These are phyloP conservation scores for Maccullochella peelii DNA, from an alignment of 2,113 vertebrate genomes.

Conservation along the genomic window DNA sequence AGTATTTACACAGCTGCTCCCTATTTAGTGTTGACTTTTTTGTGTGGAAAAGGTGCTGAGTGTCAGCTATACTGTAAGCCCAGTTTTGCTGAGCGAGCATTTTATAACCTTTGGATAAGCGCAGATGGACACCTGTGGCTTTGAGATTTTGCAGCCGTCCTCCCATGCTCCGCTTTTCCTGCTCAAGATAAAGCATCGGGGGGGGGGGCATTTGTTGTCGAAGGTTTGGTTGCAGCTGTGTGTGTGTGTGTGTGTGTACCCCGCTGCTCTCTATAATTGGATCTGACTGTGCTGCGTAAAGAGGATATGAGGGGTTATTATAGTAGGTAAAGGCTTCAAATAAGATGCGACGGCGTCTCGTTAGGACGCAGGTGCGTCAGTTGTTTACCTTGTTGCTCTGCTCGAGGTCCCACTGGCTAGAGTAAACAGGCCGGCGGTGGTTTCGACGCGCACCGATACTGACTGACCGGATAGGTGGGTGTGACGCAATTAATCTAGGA, in stretches of 20 bases:
- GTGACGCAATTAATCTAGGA: constrained; percentile 74
- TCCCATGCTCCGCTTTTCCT: constrained; percentile 19
- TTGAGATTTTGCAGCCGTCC: constrained; percentile 27
- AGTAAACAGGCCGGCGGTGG: constrained; percentile 63
- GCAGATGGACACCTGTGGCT: constrained; percentile 77
- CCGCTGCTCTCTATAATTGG: constrained; percentile 63
- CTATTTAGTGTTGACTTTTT: neutral
- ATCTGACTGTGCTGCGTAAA: constrained; percentile 73
- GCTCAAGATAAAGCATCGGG: neutral
- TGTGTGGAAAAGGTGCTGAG: neutral
- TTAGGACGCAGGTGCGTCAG: constrained; percentile 30
- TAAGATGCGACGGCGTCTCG: constrained; percentile 38
- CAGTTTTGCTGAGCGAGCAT: constrained; percentile 43
- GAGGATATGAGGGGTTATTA: constrained; percentile 66
- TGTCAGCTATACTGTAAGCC: neutral
- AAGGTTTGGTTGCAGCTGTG: neutral
- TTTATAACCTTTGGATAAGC: constrained; percentile 25
- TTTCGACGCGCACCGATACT: constrained; percentile 84
- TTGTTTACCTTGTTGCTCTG: constrained; percentile 45
- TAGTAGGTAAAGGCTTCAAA: constrained; percentile 49
- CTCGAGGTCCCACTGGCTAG: constrained; percentile 16
- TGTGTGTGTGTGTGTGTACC: neutral
- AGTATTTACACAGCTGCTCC: constrained; percentile 26
- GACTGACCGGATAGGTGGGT: constrained; percentile 78
- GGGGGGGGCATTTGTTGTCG: neutral